Evolutionary conservation across 2,888 invertebrate genomes (phyloP), one percentile per base, ranked within the genome.

Genomic region (Arctia plantaginis): DNA sequence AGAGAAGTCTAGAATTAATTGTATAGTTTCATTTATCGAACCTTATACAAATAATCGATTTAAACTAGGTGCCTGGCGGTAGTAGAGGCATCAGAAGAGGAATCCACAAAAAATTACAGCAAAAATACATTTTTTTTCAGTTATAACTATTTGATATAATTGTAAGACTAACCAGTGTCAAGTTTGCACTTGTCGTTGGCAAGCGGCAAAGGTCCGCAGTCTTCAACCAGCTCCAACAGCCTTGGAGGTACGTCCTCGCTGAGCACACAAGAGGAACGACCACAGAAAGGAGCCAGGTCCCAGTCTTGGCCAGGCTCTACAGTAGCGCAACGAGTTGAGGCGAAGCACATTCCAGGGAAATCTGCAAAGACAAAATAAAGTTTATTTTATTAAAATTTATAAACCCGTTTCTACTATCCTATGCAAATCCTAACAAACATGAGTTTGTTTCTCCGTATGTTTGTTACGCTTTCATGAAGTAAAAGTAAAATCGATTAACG

Each of bases 271-370:
- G 98, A 98, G 86, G 98, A 98, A 83, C 98, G 97, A n/a, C 98
- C 98, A 89, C 98, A 98, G 97, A 98, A 98, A 10, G 98, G 98
- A 3, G 97, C 96, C 85, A 98, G 93, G 73, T 98, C 98, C 98
- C 98, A 98, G 77, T 97, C 96, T 93, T 98, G 97, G 78, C 97
- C 97, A 4, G 98, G 98, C 90, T 98, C 98, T 72, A 98, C 97
- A 23, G 98, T 98, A 64, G 98, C 98, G 93, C 98, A 99, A 75
- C 97, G 97, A 74, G 98, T 99, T 12, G 98, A 98, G 0, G 98
- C 98, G 94, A 98, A 99, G 90, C 98, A 99, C 97, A 98, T 97
- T 62, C 98, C 98, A 69, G 98, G 98, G 96, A 98, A 99, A 93
- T 99, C 98, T 96, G 91, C 0, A 74, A 81, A 72, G 73, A 79